A percentile compares a stretch with the other conserved stretches of the same genome.
Conservation (phyloP, 2,113 vertebrate genomes). For the Dipodomys ordii region DNA sequence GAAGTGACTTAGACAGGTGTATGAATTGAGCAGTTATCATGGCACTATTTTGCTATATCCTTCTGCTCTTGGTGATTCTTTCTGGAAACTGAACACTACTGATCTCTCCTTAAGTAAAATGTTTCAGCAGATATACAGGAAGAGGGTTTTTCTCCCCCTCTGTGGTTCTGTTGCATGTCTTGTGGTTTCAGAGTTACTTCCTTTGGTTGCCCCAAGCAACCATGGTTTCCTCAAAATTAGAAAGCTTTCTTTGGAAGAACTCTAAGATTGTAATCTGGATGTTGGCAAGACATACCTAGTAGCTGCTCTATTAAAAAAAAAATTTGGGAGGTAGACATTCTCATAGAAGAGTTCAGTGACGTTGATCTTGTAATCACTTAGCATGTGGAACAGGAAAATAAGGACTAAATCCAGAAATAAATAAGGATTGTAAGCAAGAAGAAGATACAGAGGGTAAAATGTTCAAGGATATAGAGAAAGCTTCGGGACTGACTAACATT, state of each 20-base stretch:
- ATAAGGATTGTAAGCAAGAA: background rate
- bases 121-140: slow-evolving; percentile 36
- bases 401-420: background rate
- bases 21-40: accelerated
- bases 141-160: background rate
- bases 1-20: too few relatives aligned
- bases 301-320: accelerated
- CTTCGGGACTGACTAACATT: background rate
- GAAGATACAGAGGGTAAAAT: background rate
- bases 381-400: background rate
- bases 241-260: background rate
- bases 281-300: background rate
- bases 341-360: background rate
- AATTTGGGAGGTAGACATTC: background rate
- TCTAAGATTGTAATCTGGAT: background rate
- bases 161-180: background rate
- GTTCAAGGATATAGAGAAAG: background rate
- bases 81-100: background rate
- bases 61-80: background rate
- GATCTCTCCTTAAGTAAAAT: background rate
- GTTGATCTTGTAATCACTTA: accelerated
- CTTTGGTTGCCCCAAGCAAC: slow-evolving; percentile 38
- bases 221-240: slow-evolving; percentile 1
- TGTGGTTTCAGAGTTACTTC: slow-evolving; percentile 66
- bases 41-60: background rate